Evolutionary conservation across 53 echinoderm and acorn worm genomes (phyloP), one percentile per base, ranked within the genome.

Genomic region (Hippasteria phrygiana): DNA sequence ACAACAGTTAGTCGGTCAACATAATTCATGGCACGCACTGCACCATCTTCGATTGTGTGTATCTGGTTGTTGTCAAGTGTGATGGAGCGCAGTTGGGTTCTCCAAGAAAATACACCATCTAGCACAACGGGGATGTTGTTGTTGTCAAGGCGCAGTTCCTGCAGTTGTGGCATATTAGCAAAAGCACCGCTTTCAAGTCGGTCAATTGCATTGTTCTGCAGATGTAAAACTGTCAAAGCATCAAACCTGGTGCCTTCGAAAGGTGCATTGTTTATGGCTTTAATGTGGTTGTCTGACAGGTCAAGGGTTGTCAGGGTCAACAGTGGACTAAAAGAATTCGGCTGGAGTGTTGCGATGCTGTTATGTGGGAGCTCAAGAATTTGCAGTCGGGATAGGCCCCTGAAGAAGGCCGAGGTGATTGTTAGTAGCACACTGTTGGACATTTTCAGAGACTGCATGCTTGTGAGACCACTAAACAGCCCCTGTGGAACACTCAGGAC

Each of bases 21-120:
- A n/a, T 77, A 53, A 1, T 37, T 32, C 39, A 98, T 51, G 5
- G 90, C 76, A 0, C 50, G 71, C 37, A 98, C 40, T 31, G 88
- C 88, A 45, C 77, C 85, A 13, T 87, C 93, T 42, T 95, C 90
- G 53, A 98, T 80, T 16, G 83, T 78, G 20, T 89, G 74, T 64
- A 98, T 83, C 18, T 87, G 89, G 88, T 96, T 96, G 27, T 90
- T 39, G 24, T 93, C 93, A 10, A 96, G 88, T 9, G 88, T 83
- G 48, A 96, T 74, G 18, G 93, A 89, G 26, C 83, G 88, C 24
- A 96, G 84, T 43, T 63, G 63, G 34, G 92, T 43, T 41, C 93
- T 47, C n/a, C 72, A 64, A 34, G 55, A 74, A 62, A 96, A 96
- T 71, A 90, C 62, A 29, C 87, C 77, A 27, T 78, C 77, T 2